Base-by-base conservation (phyloP, 1,140 invertebrate species). In the Drosophila parabipectinata region DNA sequence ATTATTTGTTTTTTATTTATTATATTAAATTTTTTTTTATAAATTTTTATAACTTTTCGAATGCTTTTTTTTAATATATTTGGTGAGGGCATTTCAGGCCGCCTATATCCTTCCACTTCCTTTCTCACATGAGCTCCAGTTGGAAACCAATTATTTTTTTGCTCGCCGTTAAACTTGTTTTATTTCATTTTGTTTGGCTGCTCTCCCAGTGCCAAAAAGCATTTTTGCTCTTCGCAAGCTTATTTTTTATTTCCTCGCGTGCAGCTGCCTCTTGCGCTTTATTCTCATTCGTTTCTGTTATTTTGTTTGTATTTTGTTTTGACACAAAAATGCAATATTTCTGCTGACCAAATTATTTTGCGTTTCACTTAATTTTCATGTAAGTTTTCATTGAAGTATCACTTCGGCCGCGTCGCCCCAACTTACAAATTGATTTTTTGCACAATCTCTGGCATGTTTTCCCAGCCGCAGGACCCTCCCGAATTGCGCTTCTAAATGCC, bases 361-460 rank as follows among this genome's bases (percentile, higher is more conserved):
- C 34, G 21, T 59, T 55, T 58, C 44, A 44, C 14, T 24, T 61
- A 32, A n/a, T 12, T 57, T 44, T 41, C 12, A 41, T 62, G 26
- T 45, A 30, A 39, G 15, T 15, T 39, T 59, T 59, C 26, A 14
- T 32, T 9, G 18, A 10, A 21, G 18, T 41, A n/a, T 10, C 15
- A 58, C 32, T 56, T 10, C 3, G 10, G 37, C 9, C 62, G 57
- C 50, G 52, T 7, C 41, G 62, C 30, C 52, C 30, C 47, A 79
- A 84, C 80, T 84, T 83, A 83, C 80, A 76, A 71, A 83, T 83
- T 83, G 80, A 83, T 83, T 83, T 83, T 83, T 82, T 66, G 79
- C 79, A 84, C 80, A 84, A 47, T 67, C 55, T 30, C 60, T 62
- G 45, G 28, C 77, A 76, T 76, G 47, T 62, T 59, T 64, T 39